Evolutionary conservation across 64 coral and sea anemone genomes (phyloP), one percentile per base, ranked within the genome.

Genomic region (Anthopleura sola): DNA sequence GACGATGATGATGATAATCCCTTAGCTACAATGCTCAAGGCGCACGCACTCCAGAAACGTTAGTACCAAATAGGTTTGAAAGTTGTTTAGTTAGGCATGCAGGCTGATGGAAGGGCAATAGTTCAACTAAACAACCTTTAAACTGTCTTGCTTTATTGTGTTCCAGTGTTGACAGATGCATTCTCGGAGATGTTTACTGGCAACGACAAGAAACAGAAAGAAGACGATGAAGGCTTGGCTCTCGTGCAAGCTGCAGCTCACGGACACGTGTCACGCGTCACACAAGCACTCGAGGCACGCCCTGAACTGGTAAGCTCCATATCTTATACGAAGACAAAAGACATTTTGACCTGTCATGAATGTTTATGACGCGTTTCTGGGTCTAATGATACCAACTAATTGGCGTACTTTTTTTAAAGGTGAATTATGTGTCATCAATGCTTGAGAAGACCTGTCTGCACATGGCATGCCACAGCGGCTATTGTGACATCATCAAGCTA

Each of bases 401-500:
- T 12, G 50, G 2, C 50, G 50, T 17, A 17, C 50, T 1, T 53
- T 53, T 53, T 36, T 71, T 71, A 14, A 28, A 79, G 76, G 37
- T 79, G 76, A 79, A 79, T 48, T 79, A 79, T 15, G 6, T 12
- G 3, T 71, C 66, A 0, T 5, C n/a, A 23, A 4, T 79, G 37
- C 36, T 60, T 68, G 89, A 71, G 5, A 77, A 91, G 17, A 64
- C 89, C 47, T 33, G 68, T 6, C 89, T 91, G 49, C 89, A 91
- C 46, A n/a, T 82, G 7, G 75, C 89, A 6, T 91, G 89, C 33
- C 88, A 85, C 19, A 36, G 82, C 2, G 88, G 88, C 5, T 76
- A 90, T n/a, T 78, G 82, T 85, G 88, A 90, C 7, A 60, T 90
- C 46, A 90, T 90, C 20, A 47, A 39, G 46, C 82, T 85, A 19